Conservation (phyloP, 2,888 invertebrate genomes). For the Eupithecia subumbrata region DNA sequence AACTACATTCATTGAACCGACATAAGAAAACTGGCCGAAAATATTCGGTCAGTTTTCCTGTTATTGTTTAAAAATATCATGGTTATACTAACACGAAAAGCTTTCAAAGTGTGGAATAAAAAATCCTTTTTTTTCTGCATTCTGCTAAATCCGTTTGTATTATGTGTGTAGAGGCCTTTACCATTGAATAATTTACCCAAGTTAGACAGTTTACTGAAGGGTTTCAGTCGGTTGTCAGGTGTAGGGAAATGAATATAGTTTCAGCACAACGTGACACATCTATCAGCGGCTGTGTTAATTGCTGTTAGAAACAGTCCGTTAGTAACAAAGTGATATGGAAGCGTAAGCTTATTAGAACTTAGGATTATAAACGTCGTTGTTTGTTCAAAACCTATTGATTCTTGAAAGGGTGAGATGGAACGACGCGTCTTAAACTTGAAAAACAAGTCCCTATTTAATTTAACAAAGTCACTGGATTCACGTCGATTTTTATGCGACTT, state of each 20-base stretch:
- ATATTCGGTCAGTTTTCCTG: not conserved
- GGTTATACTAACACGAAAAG: not conserved
- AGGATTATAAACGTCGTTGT: not conserved
- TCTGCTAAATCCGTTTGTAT: not conserved
- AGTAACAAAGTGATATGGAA: not conserved
- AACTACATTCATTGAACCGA: not conserved
- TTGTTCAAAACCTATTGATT: not conserved
- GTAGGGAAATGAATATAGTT: not conserved
- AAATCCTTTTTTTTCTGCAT: not conserved
- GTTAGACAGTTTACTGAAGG: not conserved
- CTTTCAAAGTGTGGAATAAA: not conserved
- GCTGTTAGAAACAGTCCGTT: not conserved
- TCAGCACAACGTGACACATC: not conserved
- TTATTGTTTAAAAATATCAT: not conserved
- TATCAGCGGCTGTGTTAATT: not conserved
- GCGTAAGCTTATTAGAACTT: not conserved
- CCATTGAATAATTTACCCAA: not conserved
- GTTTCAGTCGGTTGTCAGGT: not conserved
- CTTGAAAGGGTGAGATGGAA: not conserved
- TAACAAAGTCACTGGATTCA: no score
- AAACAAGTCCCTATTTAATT: no score
- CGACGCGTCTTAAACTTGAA: no score
- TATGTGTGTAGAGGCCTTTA: not conserved
- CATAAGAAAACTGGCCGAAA: not conserved
- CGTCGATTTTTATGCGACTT: no score